Evolutionary conservation across 1,140 invertebrate genomes (phyloP), one percentile per base, ranked within the genome.

Genomic region (Oreohelix idahoensis): DNA sequence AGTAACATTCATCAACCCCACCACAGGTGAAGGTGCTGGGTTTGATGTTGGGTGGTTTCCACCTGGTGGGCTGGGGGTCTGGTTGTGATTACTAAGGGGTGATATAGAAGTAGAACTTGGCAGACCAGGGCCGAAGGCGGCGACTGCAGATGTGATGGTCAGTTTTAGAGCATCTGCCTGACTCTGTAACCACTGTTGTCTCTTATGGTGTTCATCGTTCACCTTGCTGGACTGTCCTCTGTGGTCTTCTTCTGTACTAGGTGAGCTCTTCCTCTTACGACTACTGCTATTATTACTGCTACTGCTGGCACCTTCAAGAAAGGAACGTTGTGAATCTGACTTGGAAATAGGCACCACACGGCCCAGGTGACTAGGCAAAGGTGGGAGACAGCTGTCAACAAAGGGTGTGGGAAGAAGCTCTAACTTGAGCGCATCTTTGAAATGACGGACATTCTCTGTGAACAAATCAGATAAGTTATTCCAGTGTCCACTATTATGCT

Each of bases 1-100:
- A 11, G 53, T 90, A 79, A 97, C 96, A 42, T 96, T 97, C 89
- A 93, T 91, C 94, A 97, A 94, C 20, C 96, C 96, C 10, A 96
- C 96, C 96, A 97, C 97, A 51, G 96, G 96, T 11, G 96, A 96
- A 1, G 91, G 91, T 0, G 89, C 90, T 69, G 82, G 80, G 36
- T 87, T 58, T 83, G 86, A 79, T 81, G 90, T 87, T 35, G 8
- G 63, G 17, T 66, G 63, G 63, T 76, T 70, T 15, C 86, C 86
- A 70, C 89, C 88, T 0, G 91, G 90, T 4, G 91, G 91, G 45
- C 89, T 91, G 20, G 89, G 86, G 17, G 90, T 88, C 74, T 86
- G 85, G 81, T 89, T 87, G 73, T 87, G 85, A 81, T 90, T 90
- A 71, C 89, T 89, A 42, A 88, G 73, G 4, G 91, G 91, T n/a